Conservation (phyloP, 2,113 vertebrate species). For the Mustela nigripes region DNA sequence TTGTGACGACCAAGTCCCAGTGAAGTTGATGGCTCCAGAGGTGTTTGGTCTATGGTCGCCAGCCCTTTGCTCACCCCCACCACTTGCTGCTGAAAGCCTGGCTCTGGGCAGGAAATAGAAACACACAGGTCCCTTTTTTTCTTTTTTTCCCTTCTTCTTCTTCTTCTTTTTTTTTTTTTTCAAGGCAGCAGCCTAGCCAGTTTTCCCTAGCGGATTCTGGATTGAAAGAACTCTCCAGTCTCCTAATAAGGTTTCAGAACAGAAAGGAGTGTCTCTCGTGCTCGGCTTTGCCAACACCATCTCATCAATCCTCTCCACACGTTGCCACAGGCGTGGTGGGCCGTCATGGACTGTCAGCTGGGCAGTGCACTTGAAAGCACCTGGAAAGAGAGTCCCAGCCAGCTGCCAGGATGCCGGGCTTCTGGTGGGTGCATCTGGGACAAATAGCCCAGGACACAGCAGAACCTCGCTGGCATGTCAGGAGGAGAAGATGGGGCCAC, state of each 20-base stretch:
- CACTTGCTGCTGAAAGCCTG: neutral
- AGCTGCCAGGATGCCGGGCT: neutral
- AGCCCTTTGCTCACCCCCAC: neutral
- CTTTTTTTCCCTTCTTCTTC: neutral
- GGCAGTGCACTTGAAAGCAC: neutral
- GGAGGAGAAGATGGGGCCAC: neutral
- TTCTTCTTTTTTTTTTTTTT: neutral
- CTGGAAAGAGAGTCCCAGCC: neutral
- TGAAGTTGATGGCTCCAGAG: neutral
- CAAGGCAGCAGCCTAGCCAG: neutral
- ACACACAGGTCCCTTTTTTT: neutral
- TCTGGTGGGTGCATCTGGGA: neutral
- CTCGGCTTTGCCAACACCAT: neutral
- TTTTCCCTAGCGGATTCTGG: neutral
- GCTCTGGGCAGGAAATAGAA: slow-evolving; percentile 59
- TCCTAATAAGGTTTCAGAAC: slow-evolving; percentile 72
- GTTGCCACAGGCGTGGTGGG: neutral
- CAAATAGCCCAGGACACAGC: neutral
- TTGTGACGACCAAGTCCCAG: neutral
- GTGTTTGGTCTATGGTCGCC: slow-evolving; percentile 24
- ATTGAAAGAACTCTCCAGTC: neutral
- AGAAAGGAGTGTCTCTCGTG: neutral
- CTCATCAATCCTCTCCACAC: neutral
- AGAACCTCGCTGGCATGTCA: neutral
- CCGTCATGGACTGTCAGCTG: neutral